Conservation (phyloP, 2,888 invertebrate genomes). For the Prosapia bicincta region DNA sequence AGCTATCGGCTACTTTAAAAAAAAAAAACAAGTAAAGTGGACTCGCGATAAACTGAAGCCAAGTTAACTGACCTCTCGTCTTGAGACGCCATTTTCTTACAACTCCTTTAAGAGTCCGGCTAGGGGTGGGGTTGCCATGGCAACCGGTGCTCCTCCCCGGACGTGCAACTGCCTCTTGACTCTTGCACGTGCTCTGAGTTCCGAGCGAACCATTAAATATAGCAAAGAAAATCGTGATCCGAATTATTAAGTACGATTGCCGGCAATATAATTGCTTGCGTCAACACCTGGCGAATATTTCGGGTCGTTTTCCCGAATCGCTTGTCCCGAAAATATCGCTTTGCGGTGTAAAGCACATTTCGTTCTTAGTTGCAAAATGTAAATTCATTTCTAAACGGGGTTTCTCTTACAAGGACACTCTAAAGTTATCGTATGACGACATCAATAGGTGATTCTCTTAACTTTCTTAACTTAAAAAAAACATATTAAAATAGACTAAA, state of each 20-base stretch:
- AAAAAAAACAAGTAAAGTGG: too few species aligned
- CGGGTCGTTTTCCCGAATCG: neutral
- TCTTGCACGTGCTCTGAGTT: neutral
- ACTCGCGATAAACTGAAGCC: neutral
- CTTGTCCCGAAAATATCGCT: too few species aligned
- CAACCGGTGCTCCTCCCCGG: neutral
- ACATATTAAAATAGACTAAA: too few species aligned
- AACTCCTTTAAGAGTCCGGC: neutral
- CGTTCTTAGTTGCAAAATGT: too few species aligned
- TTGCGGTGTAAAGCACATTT: too few species aligned
- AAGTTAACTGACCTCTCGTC: constrained; percentile 2
- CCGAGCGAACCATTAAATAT: neutral
- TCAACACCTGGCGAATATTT: neutral
- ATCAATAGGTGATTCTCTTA: too few species aligned
- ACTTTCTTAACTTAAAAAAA: too few species aligned
- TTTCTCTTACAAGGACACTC: too few species aligned
- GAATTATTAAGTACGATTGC: neutral
- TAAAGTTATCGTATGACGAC: too few species aligned
- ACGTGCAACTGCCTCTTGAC: neutral
- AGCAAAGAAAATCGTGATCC: neutral
- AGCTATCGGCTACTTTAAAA: too few species aligned
- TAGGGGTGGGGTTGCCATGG: neutral
- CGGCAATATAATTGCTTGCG: neutral
- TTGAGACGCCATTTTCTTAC: constrained; percentile 2
- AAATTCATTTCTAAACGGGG: too few species aligned